phyloP scores from a whole-genome alignment of 2,888 invertebrate species.

The Metopia argyrocephala region DNA sequence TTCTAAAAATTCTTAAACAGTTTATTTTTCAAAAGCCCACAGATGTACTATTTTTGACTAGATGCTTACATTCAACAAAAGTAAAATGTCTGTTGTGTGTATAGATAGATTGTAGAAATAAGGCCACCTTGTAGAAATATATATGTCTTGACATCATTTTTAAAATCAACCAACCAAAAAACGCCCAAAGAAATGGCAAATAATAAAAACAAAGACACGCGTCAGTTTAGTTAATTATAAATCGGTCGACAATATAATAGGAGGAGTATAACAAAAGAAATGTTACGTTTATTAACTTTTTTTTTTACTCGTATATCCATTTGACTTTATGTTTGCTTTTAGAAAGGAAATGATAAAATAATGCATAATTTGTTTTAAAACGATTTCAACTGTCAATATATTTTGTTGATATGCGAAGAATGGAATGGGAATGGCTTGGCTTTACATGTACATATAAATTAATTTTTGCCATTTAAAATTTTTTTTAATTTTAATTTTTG shows the following conservation, averaged over 20 bases:
- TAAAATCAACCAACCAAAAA: not conserved
- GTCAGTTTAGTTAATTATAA: not conserved
- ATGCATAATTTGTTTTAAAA: not conserved
- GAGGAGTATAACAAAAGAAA: not conserved
- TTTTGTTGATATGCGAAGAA: conserved; percentile 4
- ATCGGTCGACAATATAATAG: not conserved
- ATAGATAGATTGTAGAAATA: too few species aligned
- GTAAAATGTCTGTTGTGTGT: too few species aligned
- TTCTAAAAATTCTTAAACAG: too few species aligned
- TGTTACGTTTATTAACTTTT: not conserved
- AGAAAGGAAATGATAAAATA: not conserved
- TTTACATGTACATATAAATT: not conserved
- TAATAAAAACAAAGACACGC: not conserved
- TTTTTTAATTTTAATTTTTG: not conserved
- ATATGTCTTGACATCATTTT: too few species aligned
- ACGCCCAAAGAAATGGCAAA: conserved; percentile 4
- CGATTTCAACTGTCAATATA: not conserved
- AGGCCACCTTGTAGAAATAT: too few species aligned
- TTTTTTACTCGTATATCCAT: too few species aligned
- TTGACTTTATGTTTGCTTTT: too few species aligned
- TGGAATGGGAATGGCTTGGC: too few species aligned
- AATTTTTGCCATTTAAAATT: not conserved
- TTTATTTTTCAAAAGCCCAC: too few species aligned
- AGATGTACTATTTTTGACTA: too few species aligned
- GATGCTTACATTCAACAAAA: too few species aligned